Evolutionary conservation across 2,797 vertebrate genomes (phyloP).

Genomic region (Chromobotia macracanthus): DNA sequence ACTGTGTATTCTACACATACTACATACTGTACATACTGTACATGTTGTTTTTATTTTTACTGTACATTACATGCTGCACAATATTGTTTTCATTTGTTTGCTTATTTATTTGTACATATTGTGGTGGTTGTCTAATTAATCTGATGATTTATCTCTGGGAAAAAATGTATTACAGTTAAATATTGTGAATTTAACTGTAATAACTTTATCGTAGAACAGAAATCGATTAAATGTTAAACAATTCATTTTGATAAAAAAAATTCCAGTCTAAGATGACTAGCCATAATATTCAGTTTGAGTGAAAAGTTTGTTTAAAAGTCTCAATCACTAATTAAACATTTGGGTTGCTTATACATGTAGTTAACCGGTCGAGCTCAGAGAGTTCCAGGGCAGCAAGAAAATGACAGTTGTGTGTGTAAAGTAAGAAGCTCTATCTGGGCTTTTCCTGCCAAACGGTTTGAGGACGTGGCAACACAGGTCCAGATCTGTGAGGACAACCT

Average conservation of each 20-base stretch:
- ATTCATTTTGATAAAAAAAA: background rate
- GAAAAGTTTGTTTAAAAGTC: background rate
- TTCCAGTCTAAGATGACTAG: background rate
- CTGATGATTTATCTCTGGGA: no score
- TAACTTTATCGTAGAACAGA: background rate
- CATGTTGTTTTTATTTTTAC: background rate
- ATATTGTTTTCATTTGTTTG: background rate
- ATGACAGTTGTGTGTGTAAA: slow-evolving; percentile 44
- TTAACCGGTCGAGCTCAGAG: slow-evolving; percentile 15
- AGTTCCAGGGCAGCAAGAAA: background rate
- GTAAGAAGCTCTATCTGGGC: slow-evolving; percentile 36
- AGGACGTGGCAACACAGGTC: slow-evolving; percentile 1
- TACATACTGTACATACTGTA: no score
- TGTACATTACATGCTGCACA: background rate
- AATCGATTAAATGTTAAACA: no score
- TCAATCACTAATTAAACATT: no score
- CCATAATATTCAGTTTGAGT: background rate
- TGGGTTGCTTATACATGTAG: slow-evolving; percentile 9
- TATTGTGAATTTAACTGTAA: background rate
- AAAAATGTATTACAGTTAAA: no score
- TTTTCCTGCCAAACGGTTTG: slow-evolving; percentile 47
- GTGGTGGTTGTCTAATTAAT: background rate
- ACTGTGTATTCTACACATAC: no score
- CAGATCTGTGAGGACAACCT: slow-evolving; percentile 27
- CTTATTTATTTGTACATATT: background rate